Base-by-base conservation (phyloP, 2,888 invertebrate species). In the Allacma fusca region DNA sequence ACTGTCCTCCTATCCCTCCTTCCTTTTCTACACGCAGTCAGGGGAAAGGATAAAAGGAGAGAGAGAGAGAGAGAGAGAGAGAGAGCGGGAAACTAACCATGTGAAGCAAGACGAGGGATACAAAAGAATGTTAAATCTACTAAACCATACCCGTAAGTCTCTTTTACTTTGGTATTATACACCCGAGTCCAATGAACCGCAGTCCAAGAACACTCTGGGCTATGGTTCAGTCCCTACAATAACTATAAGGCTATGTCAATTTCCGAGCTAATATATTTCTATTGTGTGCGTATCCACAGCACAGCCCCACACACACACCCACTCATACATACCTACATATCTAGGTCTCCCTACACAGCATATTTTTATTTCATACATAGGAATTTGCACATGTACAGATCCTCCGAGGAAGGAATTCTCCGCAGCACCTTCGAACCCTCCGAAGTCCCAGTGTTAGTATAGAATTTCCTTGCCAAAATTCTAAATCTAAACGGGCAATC, bases 181-280 rank as follows among this genome's bases (percentile, higher is more conserved):
- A 72, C 72, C n/a, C n/a, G 72, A 72, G 72, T 50, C 72, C 72
- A 72, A 72, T 72, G 72, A 72, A 72, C 72, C 59, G 28, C 50
- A n/a, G 50, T 50, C 50, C 50, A 50, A 50, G 50, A 50, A 50
- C 50, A 50, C 34, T 9, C 34, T 34, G 4, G 40, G 7, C 50
- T 2, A 9, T 50, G 50, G n/a, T 50, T 50, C 50, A 19, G 50
- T 16, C 16, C 9, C 34, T 34, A 34, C 34, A 34, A 34, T 34
- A 34, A 34, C 34, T 34, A 34, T 34, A 34, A 7, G 9, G 34
- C 9, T 34, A 7, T 34, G 34, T 34, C 34, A 34, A 34, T 34
- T 34, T 34, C 9, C 34, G 9, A 34, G 5, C 34, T 34, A n/a
- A n/a, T n/a, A n/a, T n/a, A n/a, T n/a, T n/a, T n/a, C n/a, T n/a